Conservation (phyloP, 2,113 vertebrate species). For the Capra hircus region DNA sequence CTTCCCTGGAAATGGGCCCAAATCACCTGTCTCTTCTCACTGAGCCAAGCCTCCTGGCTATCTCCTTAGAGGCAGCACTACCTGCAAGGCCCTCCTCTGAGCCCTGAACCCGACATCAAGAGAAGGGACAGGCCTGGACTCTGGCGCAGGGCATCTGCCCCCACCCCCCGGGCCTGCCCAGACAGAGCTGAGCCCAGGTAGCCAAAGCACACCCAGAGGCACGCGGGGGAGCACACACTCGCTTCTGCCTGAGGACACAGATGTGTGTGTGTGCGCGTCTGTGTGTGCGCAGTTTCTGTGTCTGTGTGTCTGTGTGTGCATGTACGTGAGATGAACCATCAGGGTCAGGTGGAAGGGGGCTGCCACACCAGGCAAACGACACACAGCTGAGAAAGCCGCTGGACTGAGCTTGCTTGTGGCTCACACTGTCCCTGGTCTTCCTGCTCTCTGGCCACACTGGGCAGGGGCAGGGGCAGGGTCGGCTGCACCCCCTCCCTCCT, state of each 20-base stretch:
- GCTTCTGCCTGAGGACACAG: background rate
- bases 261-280: rapidly evolving
- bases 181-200: background rate
- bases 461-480: background rate
- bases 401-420: too few species aligned
- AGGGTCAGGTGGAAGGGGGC: background rate
- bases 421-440: background rate
- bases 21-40: background rate
- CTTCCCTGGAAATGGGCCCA: background rate
- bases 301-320: background rate
- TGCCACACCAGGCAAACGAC: background rate
- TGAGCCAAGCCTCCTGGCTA: background rate
- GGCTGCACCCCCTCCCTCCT: background rate
- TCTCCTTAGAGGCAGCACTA: background rate
- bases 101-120: too few species aligned
- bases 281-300: rapidly evolving
- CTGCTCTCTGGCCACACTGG: background rate
- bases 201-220: background rate
- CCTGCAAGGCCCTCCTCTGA: background rate
- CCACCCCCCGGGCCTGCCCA: background rate
- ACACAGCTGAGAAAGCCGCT: background rate
- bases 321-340: background rate
- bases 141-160: background rate
- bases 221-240: too few species aligned
- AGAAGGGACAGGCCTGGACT: background rate